A percentile compares a stretch with the other conserved stretches of the same genome.
Conservation (phyloP, 2,113 vertebrate genomes). For the Onychostruthus taczanowskii region DNA sequence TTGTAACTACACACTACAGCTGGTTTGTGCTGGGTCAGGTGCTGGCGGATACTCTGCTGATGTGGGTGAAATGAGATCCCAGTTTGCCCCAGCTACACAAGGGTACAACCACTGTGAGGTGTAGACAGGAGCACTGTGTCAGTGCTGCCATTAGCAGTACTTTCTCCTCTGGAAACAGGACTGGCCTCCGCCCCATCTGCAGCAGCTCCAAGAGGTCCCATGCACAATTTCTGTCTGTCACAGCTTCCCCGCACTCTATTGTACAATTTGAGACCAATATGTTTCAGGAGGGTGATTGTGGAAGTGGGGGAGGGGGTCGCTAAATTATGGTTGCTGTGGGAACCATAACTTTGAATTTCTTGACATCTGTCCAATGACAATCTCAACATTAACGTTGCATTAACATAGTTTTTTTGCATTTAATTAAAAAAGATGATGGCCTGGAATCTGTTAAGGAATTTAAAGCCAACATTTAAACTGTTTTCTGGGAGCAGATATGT, state of each 20-base stretch:
- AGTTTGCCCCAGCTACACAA: neutral
- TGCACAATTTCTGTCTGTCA: neutral
- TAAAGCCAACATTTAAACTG: conserved; percentile 73
- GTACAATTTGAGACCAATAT: conserved; percentile 38
- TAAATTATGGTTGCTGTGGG: conserved; percentile 73
- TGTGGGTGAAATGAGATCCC: neutral
- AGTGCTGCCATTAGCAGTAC: neutral
- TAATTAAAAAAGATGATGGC: conserved; percentile 76
- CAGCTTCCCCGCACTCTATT: neutral
- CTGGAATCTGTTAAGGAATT: conserved; percentile 75
- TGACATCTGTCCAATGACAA: conserved; percentile 75
- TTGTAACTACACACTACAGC: neutral
- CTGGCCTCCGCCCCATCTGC: neutral
- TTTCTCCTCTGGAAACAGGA: neutral
- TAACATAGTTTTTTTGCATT: conserved; percentile 74
- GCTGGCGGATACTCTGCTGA: neutral
- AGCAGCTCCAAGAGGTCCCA: neutral
- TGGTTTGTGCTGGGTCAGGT: neutral
- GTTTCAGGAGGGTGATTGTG: conserved; percentile 36
- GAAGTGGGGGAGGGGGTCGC: conserved; percentile 42
- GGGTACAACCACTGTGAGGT: no score
- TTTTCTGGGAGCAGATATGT: conserved; percentile 66
- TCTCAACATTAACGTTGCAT: conserved; percentile 74
- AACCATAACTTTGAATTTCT: conserved; percentile 74
- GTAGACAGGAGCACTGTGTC: neutral